Percentiles rank a stretch among this genome's conserved stretches.
These are phyloP conservation scores for Mergus octosetaceus DNA, from an alignment of 2,797 vertebrate species.

Conservation along the genomic window DNA sequence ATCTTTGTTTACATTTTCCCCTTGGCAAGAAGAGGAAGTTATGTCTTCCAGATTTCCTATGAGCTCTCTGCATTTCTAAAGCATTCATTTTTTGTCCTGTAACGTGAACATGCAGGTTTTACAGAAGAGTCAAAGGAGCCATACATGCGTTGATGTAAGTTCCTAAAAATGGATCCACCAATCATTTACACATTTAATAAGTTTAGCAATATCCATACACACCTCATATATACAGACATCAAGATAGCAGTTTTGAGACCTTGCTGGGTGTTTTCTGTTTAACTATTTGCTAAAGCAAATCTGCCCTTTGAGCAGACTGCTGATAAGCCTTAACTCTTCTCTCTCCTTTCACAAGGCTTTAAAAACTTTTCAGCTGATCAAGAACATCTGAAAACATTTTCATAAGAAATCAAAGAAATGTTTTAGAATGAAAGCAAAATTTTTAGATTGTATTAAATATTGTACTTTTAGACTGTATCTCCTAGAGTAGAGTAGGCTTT, in stretches of 20 bases:
- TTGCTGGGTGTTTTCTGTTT: neutral
- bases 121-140: neutral
- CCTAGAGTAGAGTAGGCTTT: neutral
- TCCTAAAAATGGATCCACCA: neutral
- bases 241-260: neutral
- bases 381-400: neutral
- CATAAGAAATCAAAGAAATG: neutral
- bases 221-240: neutral
- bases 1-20: conserved; percentile 57
- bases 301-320: neutral
- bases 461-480: no score
- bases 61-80: neutral
- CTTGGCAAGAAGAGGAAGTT: conserved; percentile 56
- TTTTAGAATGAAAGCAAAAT: neutral
- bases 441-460: neutral
- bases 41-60: conserved; percentile 59
- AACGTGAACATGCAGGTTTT: neutral
- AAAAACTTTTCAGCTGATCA: neutral
- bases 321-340: neutral
- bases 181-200: neutral
- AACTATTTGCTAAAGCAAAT: neutral
- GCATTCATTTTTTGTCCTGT: neutral
- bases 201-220: neutral
- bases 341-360: neutral
- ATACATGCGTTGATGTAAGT: neutral